Percentiles rank a stretch among this genome's conserved stretches.
phyloP scores from a whole-genome alignment of 2,888 invertebrate species.

The Zhuqinia jingwanae region DNA sequence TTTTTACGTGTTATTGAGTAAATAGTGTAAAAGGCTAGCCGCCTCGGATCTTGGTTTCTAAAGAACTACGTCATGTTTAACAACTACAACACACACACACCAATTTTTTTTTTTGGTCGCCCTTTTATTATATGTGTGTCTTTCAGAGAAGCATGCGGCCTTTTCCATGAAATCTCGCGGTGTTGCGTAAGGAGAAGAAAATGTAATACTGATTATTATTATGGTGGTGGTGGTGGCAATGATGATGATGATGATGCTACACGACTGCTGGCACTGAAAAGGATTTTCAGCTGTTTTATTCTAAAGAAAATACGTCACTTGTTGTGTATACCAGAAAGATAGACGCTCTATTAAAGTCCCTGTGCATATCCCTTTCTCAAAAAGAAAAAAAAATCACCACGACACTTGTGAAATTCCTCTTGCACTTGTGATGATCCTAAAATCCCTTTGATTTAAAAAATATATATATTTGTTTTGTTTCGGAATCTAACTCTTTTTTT shows the following conservation, averaged over 20 bases:
- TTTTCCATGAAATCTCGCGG: background rate
- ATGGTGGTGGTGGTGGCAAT: background rate
- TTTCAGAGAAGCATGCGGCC: too few species aligned
- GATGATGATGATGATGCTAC: background rate
- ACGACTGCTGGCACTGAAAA: too few species aligned
- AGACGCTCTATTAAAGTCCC: too few species aligned
- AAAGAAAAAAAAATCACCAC: too few species aligned
- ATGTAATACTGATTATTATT: too few species aligned
- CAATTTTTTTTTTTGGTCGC: background rate
- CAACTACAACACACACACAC: background rate
- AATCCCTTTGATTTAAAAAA: background rate
- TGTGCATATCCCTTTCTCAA: too few species aligned
- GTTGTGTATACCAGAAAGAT: too few species aligned
- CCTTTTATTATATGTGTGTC: too few species aligned
- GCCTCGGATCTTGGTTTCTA: background rate
- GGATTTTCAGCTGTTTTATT: too few species aligned
- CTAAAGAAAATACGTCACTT: too few species aligned
- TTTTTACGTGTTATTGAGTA: slow-evolving; percentile 32
- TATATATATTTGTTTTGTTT: background rate
- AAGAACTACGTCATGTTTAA: background rate
- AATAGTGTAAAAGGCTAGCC: slow-evolving; percentile 35
- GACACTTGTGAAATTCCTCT: slow-evolving; percentile 65
- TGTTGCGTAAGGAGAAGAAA: background rate
- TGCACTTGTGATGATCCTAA: slow-evolving; percentile 12
- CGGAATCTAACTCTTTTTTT: background rate